These are phyloP conservation scores for Ovis canadensis DNA, from an alignment of 2,113 vertebrate species.

Conservation along the genomic window DNA sequence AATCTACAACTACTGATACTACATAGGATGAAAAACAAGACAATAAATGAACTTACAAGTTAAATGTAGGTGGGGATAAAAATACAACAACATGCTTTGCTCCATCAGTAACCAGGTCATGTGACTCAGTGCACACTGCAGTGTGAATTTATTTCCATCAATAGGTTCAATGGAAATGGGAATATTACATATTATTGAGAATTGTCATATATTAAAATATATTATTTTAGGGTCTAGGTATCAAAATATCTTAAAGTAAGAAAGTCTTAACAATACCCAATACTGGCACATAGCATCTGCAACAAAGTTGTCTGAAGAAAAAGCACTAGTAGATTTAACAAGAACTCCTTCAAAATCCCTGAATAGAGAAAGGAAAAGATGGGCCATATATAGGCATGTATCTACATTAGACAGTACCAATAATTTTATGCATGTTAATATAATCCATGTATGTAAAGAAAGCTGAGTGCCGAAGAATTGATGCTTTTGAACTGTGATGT, in stretches of 20 bases:
- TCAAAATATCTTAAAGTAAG: neutral
- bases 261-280: neutral
- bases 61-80: neutral
- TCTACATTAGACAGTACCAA: neutral
- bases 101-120: neutral
- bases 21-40: neutral
- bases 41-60: neutral
- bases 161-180: neutral
- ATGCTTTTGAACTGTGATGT: neutral
- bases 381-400: neutral
- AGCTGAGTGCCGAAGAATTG: neutral
- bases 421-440: neutral
- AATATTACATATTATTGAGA: neutral
- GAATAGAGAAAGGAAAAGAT: neutral
- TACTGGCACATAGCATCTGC: neutral
- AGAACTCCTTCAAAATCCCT: neutral
- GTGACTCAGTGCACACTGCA: neutral
- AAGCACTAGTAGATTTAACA: neutral
- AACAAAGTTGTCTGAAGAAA: neutral
- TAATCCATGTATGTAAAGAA: neutral
- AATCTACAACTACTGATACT: neutral
- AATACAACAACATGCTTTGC: neutral
- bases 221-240: conserved; percentile 7
- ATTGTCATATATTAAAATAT: neutral
- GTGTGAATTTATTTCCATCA: neutral